phyloP scores from a whole-genome alignment of 1,140 invertebrate species.

The Ostrea edulis region DNA sequence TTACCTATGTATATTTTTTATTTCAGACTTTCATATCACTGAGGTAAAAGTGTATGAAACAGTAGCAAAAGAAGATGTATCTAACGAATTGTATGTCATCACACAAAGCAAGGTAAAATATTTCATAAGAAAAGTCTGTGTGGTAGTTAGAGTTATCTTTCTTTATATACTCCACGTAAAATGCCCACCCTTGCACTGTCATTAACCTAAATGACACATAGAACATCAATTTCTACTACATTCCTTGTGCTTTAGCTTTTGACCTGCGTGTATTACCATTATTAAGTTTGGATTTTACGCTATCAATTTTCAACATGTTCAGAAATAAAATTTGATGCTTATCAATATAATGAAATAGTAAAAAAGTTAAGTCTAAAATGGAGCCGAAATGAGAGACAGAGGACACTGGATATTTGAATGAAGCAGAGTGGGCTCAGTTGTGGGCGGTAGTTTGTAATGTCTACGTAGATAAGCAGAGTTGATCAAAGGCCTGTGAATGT shows the following conservation, averaged over 20 bases:
- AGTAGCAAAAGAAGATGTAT: not conserved
- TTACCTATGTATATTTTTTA: not conserved
- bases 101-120: constrained; percentile 16
- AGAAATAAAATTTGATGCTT: too few relatives aligned
- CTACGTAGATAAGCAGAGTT: not conserved
- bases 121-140: not conserved
- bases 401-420: too few relatives aligned
- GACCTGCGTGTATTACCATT: too few relatives aligned
- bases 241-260: too few relatives aligned
- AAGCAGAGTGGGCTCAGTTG: not conserved
- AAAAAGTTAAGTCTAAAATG: too few relatives aligned
- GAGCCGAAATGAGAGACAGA: too few relatives aligned
- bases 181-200: too few relatives aligned
- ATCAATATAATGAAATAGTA: too few relatives aligned
- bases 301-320: too few relatives aligned
- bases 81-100: not conserved
- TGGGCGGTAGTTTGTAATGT: not conserved
- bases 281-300: too few relatives aligned
- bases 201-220: too few relatives aligned
- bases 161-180: not conserved
- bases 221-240: too few relatives aligned
- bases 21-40: not conserved
- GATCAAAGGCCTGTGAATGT: not conserved
- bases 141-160: not conserved
- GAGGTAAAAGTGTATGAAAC: constrained; percentile 29